Evolutionary conservation across 2,888 invertebrate genomes (phyloP).

Genomic region (Liodrosophila aerea): DNA sequence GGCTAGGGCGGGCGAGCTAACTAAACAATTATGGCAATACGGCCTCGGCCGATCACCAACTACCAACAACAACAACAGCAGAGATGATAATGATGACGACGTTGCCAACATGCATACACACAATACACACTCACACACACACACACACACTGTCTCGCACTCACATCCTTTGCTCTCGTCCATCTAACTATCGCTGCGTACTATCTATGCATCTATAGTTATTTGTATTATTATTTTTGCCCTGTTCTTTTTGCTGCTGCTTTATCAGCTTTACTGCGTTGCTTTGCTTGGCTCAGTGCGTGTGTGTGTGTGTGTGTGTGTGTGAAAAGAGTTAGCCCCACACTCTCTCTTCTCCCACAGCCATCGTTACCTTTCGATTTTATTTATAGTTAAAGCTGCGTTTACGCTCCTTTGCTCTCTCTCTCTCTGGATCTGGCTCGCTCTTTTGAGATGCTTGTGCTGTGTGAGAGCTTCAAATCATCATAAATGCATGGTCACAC

Average conservation of each 20-base stretch:
- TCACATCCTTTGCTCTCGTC: constrained; percentile 64
- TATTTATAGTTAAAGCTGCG: constrained; percentile 71
- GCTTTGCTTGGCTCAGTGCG: too few relatives aligned
- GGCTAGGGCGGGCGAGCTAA: constrained; percentile 61
- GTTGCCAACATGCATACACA: constrained; percentile 45
- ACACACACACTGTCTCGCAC: constrained; percentile 2
- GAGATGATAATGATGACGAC: constrained; percentile 43
- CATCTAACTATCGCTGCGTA: constrained; percentile 69
- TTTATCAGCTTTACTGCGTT: too few relatives aligned
- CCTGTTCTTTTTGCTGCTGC: constrained; percentile 56
- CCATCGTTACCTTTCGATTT: constrained; percentile 68
- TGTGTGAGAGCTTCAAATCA: constrained; percentile 72
- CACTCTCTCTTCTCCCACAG: constrained; percentile 18
- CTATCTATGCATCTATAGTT: constrained; percentile 77
- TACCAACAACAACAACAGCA: constrained; percentile 9
- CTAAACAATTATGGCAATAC: constrained; percentile 74
- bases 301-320: too few relatives aligned
- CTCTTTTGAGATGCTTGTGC: constrained; percentile 63
- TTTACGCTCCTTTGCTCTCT: constrained; percentile 59
- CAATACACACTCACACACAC: constrained; percentile 2
- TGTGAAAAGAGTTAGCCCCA: too few relatives aligned
- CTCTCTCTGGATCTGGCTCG: constrained; percentile 11
- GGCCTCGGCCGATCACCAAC: constrained; percentile 42
- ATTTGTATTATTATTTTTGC: constrained; percentile 77
- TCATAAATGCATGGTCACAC: constrained; percentile 75